Evolutionary conservation across 2,888 invertebrate species (phyloP), one percentile per base, ranked within the genome.

Genomic region (Erebia epiphron): DNA sequence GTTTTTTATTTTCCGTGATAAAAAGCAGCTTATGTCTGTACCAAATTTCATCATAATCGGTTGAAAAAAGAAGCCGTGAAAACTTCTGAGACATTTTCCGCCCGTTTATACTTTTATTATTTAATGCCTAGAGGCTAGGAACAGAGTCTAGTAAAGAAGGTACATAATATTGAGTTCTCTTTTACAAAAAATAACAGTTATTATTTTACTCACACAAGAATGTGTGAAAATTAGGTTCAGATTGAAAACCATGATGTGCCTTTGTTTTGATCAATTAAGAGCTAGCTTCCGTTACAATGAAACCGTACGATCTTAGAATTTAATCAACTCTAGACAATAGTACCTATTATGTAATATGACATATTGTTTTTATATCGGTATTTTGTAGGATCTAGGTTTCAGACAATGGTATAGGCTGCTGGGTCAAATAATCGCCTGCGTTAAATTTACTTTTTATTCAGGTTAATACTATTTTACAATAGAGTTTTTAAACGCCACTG

Each of bases 281-380:
- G 64, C 50, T 70, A 67, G 54, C 35, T 72, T 56, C 26, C 68
- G 57, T 73, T 61, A 71, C 68, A 72, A 73, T 71, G 67, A 71
- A 69, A 77, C 67, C 54, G 71, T 71, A 74, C 66, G 76, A 74
- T 78, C 79, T 78, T 72, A 77, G 73, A 80, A 77, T 77, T 78
- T 78, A 80, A 86, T 86, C 87, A 86, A 86, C 85, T 81, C 84
- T 83, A 84, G 79, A 89, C 87, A 89, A 87, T 86, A 73, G 81
- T 41, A 21, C 21, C 21, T 21, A 75, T 86, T 84, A 85, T 82
- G 81, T 83, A 88, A 90, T 13, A 43, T 43, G 78, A 82, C 21
- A 52, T 57, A 66, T 85, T 82, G 85, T 82, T 77, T 73, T 74
- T 79, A 79, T 79, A 78, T 76, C 67, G 67, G 46, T 46, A 43